Base-by-base conservation (phyloP, 2,113 vertebrate genomes). In the Gavia stellata region DNA sequence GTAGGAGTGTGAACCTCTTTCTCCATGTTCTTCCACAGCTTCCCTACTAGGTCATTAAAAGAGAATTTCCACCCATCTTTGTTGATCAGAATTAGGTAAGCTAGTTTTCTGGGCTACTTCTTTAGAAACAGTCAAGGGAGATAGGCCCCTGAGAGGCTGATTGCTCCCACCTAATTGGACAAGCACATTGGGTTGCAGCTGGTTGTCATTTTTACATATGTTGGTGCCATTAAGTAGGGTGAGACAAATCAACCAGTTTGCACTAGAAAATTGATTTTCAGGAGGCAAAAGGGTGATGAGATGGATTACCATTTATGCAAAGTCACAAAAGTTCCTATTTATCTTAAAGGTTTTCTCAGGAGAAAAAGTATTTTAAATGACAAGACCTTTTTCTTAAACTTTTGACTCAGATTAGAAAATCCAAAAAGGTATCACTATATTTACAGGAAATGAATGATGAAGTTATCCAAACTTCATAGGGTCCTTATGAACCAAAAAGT, bases 391-490 rank as follows among this genome's bases (percentile, higher is more conserved):
- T 52, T 55, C 29, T 78, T 59, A 47, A 93, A 70, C 20, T 70
- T 65, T 26, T 81, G 49, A 36, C 58, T 78, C 11, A 29, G 7
- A 80, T 47, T 74, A 49, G 53, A 52, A 92, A 79, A 67, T 31
- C 0, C 3, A 42, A 44, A 68, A 66, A 40, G 0, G 2, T 55
- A 36, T 40, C 17, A 33, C 24, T 45, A 1, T 53, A 45, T 81
- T 72, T 94, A 31, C 19, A 29, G 19, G 9, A n/a, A 52, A 18
- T 15, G n/a, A 65, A 70, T 44, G 23, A 47, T 29, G 29, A 20
- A 66, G 16, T 77, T 1, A 0, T 55, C 34, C 15, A 71, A 13
- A 17, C 8, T 47, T 28, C 5, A 61, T 10, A 58, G 21, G 1
- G 2, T 36, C 7, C 5, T 85, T 58, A 77, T 21, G 34, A 80